Conservation (phyloP, 2,888 invertebrate species). For the Dimorphilus gyrociliatus region DNA sequence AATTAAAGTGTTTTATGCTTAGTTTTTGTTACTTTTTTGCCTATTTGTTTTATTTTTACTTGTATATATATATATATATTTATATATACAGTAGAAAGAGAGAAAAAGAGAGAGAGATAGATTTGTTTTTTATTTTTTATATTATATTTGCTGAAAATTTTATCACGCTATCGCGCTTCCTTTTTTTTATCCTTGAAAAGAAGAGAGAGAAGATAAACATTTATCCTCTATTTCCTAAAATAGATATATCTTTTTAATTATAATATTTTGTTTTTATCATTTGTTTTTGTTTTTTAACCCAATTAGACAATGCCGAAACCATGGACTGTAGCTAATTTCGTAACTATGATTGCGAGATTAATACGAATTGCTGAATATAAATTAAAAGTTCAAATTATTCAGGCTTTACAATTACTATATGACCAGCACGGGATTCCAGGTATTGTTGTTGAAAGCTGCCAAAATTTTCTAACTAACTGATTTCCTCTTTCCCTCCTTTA, state of each 20-base stretch:
- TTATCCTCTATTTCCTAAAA: not conserved
- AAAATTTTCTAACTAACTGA: too few species aligned
- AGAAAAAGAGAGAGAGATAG: too few species aligned
- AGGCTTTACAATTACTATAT: slow-evolving; percentile 21
- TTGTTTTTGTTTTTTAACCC: slow-evolving; percentile 4
- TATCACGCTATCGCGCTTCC: too few species aligned
- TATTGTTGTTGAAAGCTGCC: slow-evolving; percentile 1
- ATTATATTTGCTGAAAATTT: too few species aligned
- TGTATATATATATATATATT: slow-evolving; percentile 1
- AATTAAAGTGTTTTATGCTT: too few species aligned
- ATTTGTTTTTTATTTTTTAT: too few species aligned
- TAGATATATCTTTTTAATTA: not conserved
- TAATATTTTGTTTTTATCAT: not conserved
- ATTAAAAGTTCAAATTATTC: slow-evolving; percentile 17
- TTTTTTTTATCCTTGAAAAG: too few species aligned
- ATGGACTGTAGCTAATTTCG: slow-evolving; percentile 25
- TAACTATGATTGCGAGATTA: slow-evolving; percentile 17
- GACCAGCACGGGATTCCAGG: slow-evolving; percentile 7
- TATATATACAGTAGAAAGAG: not conserved
- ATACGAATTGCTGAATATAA: slow-evolving; percentile 21
- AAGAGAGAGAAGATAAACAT: not conserved
- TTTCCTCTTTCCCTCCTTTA: too few species aligned
- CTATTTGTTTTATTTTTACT: not conserved
- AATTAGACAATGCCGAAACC: slow-evolving; percentile 29
- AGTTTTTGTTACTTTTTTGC: too few species aligned